These are phyloP conservation scores for Rhinoderma darwinii DNA, from an alignment of 2,113 vertebrate genomes.

Conservation along the genomic window DNA sequence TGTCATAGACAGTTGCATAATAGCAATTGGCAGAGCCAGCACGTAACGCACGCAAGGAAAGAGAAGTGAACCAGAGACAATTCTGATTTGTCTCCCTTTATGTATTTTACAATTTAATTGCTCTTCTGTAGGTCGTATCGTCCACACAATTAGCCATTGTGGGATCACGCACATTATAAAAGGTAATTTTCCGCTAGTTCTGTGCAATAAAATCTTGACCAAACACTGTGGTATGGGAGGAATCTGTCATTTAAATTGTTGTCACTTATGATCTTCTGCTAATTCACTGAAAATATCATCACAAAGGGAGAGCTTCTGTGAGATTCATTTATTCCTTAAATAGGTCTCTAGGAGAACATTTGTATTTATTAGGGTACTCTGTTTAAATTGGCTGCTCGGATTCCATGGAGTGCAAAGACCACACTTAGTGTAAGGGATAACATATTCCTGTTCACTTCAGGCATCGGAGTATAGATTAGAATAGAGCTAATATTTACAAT, in stretches of 20 bases:
- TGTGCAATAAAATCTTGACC: constrained; percentile 56
- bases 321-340: constrained; percentile 63
- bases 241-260: constrained; percentile 65
- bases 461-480: too few relatives aligned
- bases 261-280: constrained; percentile 58
- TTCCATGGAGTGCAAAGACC: constrained; percentile 59
- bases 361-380: constrained; percentile 57
- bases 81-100: constrained; percentile 53
- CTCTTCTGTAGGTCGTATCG: constrained; percentile 45
- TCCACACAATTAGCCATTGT: constrained; percentile 58
- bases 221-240: constrained; percentile 57
- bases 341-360: constrained; percentile 61
- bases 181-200: constrained; percentile 52
- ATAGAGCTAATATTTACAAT: too few relatives aligned
- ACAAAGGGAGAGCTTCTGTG: constrained; percentile 58
- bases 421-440: neutral
- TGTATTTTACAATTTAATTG: constrained; percentile 56
- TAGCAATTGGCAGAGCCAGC: constrained; percentile 9
- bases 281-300: constrained; percentile 59
- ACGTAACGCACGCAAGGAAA: neutral
- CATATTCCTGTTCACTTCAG: neutral
- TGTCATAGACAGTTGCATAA: neutral
- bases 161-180: constrained; percentile 48
- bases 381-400: constrained; percentile 61
- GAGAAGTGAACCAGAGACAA: constrained; percentile 42